These are phyloP conservation scores for Acestrorhynchus altus DNA, from an alignment of 2,797 vertebrate genomes.

Conservation along the genomic window DNA sequence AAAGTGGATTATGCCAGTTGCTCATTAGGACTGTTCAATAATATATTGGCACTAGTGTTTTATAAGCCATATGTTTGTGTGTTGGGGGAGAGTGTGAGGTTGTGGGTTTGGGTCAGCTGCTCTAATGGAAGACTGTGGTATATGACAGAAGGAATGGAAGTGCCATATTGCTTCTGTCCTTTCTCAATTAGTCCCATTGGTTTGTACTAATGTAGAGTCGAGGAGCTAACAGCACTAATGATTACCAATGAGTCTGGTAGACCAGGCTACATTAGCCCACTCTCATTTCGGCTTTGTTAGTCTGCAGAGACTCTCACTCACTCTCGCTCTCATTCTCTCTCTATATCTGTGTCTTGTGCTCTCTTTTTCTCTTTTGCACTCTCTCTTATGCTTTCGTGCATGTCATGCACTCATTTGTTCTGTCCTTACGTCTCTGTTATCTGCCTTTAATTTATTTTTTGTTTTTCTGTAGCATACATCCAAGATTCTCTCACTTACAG, in stretches of 20 bases:
- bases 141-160: conserved; percentile 2
- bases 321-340: neutral
- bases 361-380: neutral
- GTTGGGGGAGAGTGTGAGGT: conserved; percentile 34
- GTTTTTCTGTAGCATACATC: too few relatives aligned
- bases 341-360: neutral
- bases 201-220: conserved; percentile 39
- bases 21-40: conserved; percentile 39
- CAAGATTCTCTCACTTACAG: neutral
- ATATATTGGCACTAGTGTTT: conserved; percentile 39
- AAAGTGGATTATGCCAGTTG: too few relatives aligned
- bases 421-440: too few relatives aligned
- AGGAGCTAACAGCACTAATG: conserved; percentile 21
- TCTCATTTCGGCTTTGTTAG: conserved; percentile 7
- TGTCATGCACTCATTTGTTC: neutral
- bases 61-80: conserved; percentile 13
- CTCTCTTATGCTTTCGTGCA: conserved; percentile 3
- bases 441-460: too few relatives aligned
- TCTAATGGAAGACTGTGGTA: conserved; percentile 41
- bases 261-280: conserved; percentile 23
- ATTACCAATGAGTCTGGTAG: conserved; percentile 16
- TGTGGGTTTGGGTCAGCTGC: conserved; percentile 43
- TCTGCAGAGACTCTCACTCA: neutral
- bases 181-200: conserved; percentile 38
- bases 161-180: conserved; percentile 28